Conservation (phyloP, 1,140 invertebrate genomes). For the Drosophila ficusphila region DNA sequence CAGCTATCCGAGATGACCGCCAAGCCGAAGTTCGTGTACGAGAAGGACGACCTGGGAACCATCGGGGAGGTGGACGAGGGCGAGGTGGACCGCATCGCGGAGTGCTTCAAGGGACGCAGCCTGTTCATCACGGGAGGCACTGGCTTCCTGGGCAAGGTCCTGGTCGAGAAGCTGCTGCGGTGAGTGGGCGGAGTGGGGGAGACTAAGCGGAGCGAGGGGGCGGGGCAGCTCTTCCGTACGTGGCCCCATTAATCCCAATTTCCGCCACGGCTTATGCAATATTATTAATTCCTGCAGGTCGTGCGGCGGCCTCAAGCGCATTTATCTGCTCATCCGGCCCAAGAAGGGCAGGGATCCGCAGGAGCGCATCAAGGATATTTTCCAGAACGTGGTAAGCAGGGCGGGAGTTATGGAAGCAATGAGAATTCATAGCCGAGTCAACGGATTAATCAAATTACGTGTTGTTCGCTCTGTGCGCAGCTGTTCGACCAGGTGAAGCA, state of each 20-base stretch:
- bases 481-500: constrained; percentile 90
- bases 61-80: constrained; percentile 71
- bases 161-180: constrained; percentile 93
- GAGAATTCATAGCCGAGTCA: constrained; percentile 34
- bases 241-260: constrained; percentile 65
- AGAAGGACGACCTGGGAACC: constrained; percentile 63
- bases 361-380: constrained; percentile 89
- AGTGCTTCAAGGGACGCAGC: constrained; percentile 85
- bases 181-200: constrained; percentile 57
- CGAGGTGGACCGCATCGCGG: constrained; percentile 85
- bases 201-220: no score
- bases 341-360: constrained; percentile 92
- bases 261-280: constrained; percentile 50
- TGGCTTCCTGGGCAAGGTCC: constrained; percentile 95
- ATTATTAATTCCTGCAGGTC: constrained; percentile 78
- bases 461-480: constrained; percentile 84
- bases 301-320: constrained; percentile 87
- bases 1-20: constrained; percentile 58
- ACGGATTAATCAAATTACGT: constrained; percentile 27
- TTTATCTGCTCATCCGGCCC: constrained; percentile 91
- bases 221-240: constrained; percentile 33
- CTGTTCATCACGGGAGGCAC: constrained; percentile 89
- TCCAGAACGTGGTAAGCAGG: constrained; percentile 87
- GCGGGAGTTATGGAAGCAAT: constrained; percentile 24
- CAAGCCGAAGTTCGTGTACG: constrained; percentile 74